A percentile compares a stretch with the other conserved stretches of the same genome.
Evolutionary conservation across 2,797 vertebrate genomes (phyloP).

Genomic region (Silurus lanzhouensis): DNA sequence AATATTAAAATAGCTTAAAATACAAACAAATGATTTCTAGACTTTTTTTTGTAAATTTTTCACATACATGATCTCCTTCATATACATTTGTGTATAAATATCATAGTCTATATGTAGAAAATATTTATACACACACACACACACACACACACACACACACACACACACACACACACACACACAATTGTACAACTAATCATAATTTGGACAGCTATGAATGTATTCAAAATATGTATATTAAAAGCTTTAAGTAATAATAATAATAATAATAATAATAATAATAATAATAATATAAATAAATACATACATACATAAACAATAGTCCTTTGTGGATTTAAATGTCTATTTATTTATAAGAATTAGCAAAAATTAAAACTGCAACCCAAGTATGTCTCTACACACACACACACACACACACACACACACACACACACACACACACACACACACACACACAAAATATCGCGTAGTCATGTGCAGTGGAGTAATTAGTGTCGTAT

Average conservation of each 20-base stretch:
- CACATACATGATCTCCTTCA: no score
- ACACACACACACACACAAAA: conserved; percentile 18
- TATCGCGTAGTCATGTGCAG: conserved; percentile 27
- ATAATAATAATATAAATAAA: not conserved
- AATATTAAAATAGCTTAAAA: not conserved
- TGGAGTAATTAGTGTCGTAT: conserved; percentile 50
- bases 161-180: no score
- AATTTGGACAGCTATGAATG: not conserved
- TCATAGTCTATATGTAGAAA: no score
- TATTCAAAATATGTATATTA: not conserved
- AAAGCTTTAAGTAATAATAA: not conserved
- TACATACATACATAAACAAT: not conserved
- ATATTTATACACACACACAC: not conserved
- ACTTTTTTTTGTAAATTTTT: no score
- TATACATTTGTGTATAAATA: no score
- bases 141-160: not conserved
- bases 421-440: conserved; percentile 18
- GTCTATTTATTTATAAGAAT: not conserved
- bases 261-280: not conserved
- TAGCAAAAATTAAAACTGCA: not conserved
- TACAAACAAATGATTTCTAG: no score
- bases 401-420: not conserved
- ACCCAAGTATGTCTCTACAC: not conserved
- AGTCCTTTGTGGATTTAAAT: no score
- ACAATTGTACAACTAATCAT: not conserved